A percentile compares a stretch with the other conserved stretches of the same genome.
Evolutionary conservation across 2,888 invertebrate species (phyloP).

Genomic region (Limnephilus rhombicus): DNA sequence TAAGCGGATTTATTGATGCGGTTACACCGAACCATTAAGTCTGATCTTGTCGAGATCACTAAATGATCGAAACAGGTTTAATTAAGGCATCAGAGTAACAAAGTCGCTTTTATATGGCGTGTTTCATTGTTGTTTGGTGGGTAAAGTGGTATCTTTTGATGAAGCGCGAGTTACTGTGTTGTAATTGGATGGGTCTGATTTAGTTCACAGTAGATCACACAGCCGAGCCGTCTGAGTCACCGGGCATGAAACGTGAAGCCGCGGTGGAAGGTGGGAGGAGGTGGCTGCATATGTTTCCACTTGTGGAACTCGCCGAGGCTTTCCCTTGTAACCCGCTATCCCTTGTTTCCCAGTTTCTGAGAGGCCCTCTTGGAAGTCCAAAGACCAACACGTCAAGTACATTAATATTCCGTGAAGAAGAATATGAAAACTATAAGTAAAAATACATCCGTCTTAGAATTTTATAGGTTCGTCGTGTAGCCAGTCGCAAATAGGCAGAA

Average conservation of each 20-base stretch:
- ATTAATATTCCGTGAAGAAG: not conserved
- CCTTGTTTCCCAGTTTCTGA: not conserved
- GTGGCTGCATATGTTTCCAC: not conserved
- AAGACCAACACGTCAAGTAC: not conserved
- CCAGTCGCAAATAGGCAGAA: too few species aligned
- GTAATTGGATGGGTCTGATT: conserved; percentile 34
- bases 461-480: too few species aligned
- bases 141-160: not conserved
- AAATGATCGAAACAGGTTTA: conserved; percentile 30
- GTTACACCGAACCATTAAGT: conserved; percentile 1
- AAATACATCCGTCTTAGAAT: too few species aligned
- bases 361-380: not conserved
- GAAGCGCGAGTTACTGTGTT: not conserved
- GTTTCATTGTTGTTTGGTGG: not conserved
- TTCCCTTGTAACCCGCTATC: not conserved
- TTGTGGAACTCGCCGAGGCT: not conserved
- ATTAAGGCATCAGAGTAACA: conserved; percentile 24
- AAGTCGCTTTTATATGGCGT: not conserved
- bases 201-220: conserved; percentile 24
- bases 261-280: not conserved
- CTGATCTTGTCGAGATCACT: conserved; percentile 10
- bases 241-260: conserved; percentile 19
- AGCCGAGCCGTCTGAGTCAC: conserved; percentile 44
- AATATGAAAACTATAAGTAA: not conserved
- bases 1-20: not conserved